These are phyloP conservation scores for Peromyscus nudipes DNA, from an alignment of 2,797 vertebrate species.

Conservation along the genomic window DNA sequence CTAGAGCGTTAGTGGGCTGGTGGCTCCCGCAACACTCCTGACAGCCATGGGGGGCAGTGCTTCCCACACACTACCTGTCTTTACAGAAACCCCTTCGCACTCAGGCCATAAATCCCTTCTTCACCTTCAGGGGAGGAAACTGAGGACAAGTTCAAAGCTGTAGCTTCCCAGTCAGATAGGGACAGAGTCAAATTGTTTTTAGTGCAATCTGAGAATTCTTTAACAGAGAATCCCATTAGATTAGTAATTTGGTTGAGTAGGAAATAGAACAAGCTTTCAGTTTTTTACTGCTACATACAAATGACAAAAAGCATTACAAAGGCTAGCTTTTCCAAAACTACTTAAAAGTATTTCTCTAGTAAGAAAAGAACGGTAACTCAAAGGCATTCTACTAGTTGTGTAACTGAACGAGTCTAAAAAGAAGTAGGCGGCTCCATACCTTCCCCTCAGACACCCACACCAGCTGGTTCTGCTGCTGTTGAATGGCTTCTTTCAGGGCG, in stretches of 20 bases:
- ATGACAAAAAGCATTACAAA: slow-evolving; percentile 16
- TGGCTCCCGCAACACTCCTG: not conserved
- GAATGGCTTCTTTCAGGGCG: slow-evolving; percentile 96
- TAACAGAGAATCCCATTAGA: not conserved
- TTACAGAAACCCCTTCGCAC: not conserved
- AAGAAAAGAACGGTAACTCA: slow-evolving; percentile 12
- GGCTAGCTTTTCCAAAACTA: not conserved
- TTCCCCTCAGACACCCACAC: slow-evolving; percentile 99
- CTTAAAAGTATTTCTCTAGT: not conserved
- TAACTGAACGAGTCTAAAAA: not conserved
- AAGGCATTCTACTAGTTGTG: not conserved
- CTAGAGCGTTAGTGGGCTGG: not conserved
- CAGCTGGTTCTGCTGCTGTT: slow-evolving; percentile 98
- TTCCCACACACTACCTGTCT: not conserved
- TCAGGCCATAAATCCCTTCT: not conserved
- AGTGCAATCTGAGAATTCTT: not conserved
- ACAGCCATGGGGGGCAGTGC: accelerated
- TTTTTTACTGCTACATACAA: not conserved
- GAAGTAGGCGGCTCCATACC: slow-evolving; percentile 88
- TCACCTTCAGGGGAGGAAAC: not conserved
- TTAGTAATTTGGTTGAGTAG: not conserved
- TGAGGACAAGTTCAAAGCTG: slow-evolving; percentile 8
- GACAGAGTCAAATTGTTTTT: not conserved
- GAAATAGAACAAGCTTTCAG: not conserved
- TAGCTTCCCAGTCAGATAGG: not conserved